Percentiles rank a stretch among this genome's conserved stretches.
phyloP scores from a whole-genome alignment of 2,888 invertebrate species.

The Meteorus cinctellus region DNA sequence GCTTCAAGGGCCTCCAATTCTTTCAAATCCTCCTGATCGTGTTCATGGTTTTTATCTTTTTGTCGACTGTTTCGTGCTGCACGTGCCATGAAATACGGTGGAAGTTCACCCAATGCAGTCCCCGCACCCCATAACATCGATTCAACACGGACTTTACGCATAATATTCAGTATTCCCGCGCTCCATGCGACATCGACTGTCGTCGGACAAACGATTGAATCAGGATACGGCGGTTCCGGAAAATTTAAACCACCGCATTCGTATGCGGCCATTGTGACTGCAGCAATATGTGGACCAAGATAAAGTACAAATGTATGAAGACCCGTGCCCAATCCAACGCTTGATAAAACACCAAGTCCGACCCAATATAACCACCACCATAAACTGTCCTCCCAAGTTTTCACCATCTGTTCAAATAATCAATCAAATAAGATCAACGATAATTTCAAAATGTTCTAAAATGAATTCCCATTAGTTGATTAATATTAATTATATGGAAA shows the following conservation, averaged over 20 bases:
- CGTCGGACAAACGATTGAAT: conserved; percentile 96
- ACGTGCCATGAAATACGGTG: conserved; percentile 99
- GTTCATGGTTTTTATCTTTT: conserved; percentile 74
- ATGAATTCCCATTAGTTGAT: background rate
- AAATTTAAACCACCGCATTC: conserved; percentile 97
- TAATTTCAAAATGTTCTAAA: background rate
- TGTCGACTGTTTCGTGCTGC: conserved; percentile 82
- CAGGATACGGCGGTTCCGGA: conserved; percentile 98
- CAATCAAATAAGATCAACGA: conserved; percentile 13
- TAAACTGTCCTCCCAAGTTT: conserved; percentile 70
- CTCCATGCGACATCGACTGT: conserved; percentile 77
- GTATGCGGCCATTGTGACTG: conserved; percentile 98
- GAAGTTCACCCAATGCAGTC: conserved; percentile 98
- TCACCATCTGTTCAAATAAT: conserved; percentile 59
- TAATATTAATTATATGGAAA: background rate
- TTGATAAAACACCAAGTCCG: conserved; percentile 94
- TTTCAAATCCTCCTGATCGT: conserved; percentile 81
- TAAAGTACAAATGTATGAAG: conserved; percentile 99
- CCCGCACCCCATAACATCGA: conserved; percentile 98
- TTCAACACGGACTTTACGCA: conserved; percentile 95
- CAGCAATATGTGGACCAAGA: conserved; percentile 98
- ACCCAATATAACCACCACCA: conserved; percentile 94
- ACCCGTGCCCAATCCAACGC: conserved; percentile 98
- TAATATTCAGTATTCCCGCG: conserved; percentile 93
- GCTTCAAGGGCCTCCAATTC: conserved; percentile 84